Percentiles rank a stretch among this genome's conserved stretches.
Evolutionary conservation across 1,140 invertebrate species (phyloP).

Genomic region (Cecropterus lyciades): DNA sequence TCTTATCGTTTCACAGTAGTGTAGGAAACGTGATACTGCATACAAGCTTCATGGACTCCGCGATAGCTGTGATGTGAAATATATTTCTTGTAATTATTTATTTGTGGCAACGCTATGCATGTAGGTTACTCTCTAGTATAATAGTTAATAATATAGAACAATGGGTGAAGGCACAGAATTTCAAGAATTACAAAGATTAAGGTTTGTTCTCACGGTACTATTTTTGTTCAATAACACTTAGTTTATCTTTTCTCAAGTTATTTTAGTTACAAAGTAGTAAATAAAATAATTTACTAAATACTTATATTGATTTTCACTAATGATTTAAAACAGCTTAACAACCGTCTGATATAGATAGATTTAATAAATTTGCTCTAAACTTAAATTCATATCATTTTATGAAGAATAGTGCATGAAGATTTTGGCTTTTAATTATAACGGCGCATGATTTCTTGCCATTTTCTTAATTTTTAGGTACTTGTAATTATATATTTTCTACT

Average conservation of each 20-base stretch:
- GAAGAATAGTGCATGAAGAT: too few relatives aligned
- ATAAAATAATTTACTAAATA: too few relatives aligned
- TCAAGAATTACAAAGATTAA: slow-evolving; percentile 68
- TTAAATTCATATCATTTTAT: too few relatives aligned
- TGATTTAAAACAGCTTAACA: too few relatives aligned
- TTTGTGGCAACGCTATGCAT: slow-evolving; percentile 38
- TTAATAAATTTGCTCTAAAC: too few relatives aligned
- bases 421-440: too few relatives aligned
- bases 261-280: too few relatives aligned
- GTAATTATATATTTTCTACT: slow-evolving; percentile 11
- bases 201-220: slow-evolving; percentile 48
- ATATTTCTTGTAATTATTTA: slow-evolving; percentile 26
- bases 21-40: slow-evolving; percentile 55
- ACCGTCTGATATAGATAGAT: too few relatives aligned
- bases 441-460: too few relatives aligned
- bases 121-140: slow-evolving; percentile 11
- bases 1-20: slow-evolving; percentile 74
- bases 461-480: too few relatives aligned
- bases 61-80: slow-evolving; percentile 59
- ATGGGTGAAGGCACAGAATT: slow-evolving; percentile 68
- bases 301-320: too few relatives aligned
- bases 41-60: slow-evolving; percentile 52
- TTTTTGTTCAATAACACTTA: not conserved
- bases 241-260: too few relatives aligned
- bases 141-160: slow-evolving; percentile 27